Percentiles rank a stretch among this genome's conserved stretches.
phyloP scores from a whole-genome alignment of 2,888 invertebrate genomes.

The Cephus pulcher region DNA sequence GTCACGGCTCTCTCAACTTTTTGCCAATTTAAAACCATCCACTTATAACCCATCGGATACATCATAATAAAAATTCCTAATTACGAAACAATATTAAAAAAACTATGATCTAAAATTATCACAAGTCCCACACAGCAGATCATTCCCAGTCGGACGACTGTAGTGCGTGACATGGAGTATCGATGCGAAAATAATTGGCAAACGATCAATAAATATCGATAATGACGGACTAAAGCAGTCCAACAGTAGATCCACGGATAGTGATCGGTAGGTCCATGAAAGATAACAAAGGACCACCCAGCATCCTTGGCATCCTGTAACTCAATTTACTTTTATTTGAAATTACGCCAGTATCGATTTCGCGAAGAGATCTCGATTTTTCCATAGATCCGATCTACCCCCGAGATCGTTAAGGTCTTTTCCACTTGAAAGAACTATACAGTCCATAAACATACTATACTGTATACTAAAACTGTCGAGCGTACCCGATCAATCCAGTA shows the following conservation, averaged over 20 bases:
- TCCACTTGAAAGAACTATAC: not conserved
- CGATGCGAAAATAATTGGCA: not conserved
- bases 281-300: not conserved
- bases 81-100: not conserved
- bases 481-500: not conserved
- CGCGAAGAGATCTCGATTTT: not conserved
- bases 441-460: not conserved
- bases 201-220: not conserved
- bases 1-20: not conserved
- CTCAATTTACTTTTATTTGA: not conserved
- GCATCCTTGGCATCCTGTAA: not conserved
- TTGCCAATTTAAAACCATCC: not conserved
- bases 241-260: not conserved
- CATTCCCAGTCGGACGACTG: not conserved
- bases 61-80: not conserved
- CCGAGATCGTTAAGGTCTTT: not conserved
- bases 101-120: not conserved
- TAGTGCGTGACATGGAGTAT: not conserved
- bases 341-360: not conserved
- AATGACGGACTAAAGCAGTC: not conserved
- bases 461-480: not conserved
- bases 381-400: not conserved
- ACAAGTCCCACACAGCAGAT: not conserved
- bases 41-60: not conserved
- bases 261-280: not conserved